Percentiles rank a stretch among this genome's conserved stretches.
Evolutionary conservation across 1,140 invertebrate genomes (phyloP).

Genomic region (Drosophila seguyi): DNA sequence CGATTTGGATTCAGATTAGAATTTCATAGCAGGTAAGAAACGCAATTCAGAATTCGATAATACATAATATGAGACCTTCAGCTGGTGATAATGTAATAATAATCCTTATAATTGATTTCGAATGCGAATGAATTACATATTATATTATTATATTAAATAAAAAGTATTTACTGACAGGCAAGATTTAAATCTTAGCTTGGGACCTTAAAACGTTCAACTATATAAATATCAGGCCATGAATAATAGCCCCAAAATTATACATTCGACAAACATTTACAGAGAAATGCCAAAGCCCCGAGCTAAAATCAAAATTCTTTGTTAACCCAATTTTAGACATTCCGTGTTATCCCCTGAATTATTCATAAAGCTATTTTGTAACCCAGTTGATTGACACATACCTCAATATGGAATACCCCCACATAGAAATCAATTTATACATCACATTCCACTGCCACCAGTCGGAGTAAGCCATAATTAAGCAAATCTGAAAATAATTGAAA

Average conservation of each 20-base stretch:
- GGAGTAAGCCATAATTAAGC: slow-evolving; percentile 60
- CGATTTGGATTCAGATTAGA: neutral
- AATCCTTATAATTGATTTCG: neutral
- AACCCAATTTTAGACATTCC: slow-evolving; percentile 12
- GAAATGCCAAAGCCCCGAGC: no score
- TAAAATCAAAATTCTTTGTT: neutral
- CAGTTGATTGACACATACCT: slow-evolving; percentile 59
- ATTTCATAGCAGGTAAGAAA: neutral
- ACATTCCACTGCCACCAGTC: slow-evolving; percentile 1
- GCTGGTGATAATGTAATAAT: neutral
- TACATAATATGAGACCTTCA: neutral
- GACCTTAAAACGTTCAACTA: neutral
- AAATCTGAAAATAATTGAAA: slow-evolving; percentile 84
- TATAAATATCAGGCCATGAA: neutral
- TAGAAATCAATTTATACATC: slow-evolving; percentile 69
- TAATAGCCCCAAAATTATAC: neutral
- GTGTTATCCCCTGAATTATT: slow-evolving; percentile 31
- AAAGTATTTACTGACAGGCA: no score
- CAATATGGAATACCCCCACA: slow-evolving; percentile 34
- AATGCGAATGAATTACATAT: no score
- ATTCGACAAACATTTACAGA: neutral
- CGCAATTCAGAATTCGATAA: neutral
- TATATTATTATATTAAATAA: no score
- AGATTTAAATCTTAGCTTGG: neutral
- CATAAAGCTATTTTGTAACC: slow-evolving; percentile 25